A percentile compares a stretch with the other conserved stretches of the same genome.
Conservation (phyloP, 2,113 vertebrate genomes). For the Stegostoma tigrinum region DNA sequence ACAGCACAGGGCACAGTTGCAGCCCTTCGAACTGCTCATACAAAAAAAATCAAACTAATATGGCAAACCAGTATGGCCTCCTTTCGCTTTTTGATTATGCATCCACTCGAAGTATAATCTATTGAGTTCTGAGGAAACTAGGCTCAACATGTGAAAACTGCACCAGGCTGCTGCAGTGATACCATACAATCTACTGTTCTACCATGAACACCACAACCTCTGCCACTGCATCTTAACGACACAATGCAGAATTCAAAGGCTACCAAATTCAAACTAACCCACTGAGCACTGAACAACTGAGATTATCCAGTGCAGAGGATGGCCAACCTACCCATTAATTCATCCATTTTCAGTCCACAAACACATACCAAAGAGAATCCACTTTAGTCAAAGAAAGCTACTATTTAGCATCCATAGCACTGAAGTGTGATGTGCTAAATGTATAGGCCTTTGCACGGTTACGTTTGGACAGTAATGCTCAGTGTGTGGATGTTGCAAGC, state of each 20-base stretch:
- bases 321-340: neutral
- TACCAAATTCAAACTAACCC: neutral
- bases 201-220: neutral
- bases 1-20: neutral
- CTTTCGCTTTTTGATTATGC: neutral
- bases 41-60: neutral
- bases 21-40: neutral
- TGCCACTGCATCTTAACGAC: neutral
- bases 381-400: neutral
- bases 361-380: neutral
- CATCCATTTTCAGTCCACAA: neutral
- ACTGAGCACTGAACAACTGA: neutral
- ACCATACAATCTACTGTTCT: neutral
- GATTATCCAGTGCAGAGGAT: neutral
- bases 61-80: neutral
- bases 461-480: neutral
- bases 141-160: neutral
- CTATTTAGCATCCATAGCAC: neutral
- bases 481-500: neutral
- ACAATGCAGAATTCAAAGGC: neutral
- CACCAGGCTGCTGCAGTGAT: neutral
- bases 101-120: neutral
- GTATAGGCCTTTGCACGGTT: neutral
- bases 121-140: neutral
- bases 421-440: neutral